Conservation (phyloP, 2,888 invertebrate species). For the Malthinus flaveolus region DNA sequence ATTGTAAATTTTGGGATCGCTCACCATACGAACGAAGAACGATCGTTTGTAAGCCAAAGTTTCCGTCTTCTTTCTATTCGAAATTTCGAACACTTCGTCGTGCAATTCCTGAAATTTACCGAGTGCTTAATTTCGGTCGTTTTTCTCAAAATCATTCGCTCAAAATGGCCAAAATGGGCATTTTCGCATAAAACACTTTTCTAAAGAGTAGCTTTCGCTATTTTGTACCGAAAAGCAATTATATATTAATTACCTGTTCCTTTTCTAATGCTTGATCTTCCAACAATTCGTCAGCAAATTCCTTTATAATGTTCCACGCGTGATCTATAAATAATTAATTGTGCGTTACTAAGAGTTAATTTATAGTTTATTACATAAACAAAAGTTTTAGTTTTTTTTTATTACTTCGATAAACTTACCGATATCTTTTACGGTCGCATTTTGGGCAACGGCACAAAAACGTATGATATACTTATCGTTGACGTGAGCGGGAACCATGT, state of each 20-base stretch:
- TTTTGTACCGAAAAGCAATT: no score
- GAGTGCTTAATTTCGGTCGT: no score
- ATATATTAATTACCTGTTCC: no score
- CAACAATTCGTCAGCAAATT: constrained; percentile 77
- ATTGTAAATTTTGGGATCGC: constrained; percentile 95
- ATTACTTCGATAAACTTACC: constrained; percentile 55
- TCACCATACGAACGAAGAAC: constrained; percentile 97
- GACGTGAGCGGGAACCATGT: constrained; percentile 94
- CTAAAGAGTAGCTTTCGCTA: no score
- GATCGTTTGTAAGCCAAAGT: constrained; percentile 89
- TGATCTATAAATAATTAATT: constrained; percentile 60
- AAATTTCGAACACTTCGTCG: constrained; percentile 75
- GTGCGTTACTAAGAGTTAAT: neutral
- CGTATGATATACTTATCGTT: constrained; percentile 90
- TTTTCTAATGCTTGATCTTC: constrained; percentile 67
- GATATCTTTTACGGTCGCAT: constrained; percentile 82
- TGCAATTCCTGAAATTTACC: constrained; percentile 58
- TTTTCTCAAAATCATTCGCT: no score
- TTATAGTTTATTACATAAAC: neutral
- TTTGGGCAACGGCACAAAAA: constrained; percentile 92
- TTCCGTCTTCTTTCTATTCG: constrained; percentile 74
- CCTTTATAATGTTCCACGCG: constrained; percentile 83
- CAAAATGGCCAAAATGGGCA: no score
- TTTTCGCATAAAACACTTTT: no score
- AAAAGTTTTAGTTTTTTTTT: no score